These are phyloP conservation scores for Actinernus sp. DNA, from an alignment of 92 coral and sea anemone genomes.

Conservation along the genomic window DNA sequence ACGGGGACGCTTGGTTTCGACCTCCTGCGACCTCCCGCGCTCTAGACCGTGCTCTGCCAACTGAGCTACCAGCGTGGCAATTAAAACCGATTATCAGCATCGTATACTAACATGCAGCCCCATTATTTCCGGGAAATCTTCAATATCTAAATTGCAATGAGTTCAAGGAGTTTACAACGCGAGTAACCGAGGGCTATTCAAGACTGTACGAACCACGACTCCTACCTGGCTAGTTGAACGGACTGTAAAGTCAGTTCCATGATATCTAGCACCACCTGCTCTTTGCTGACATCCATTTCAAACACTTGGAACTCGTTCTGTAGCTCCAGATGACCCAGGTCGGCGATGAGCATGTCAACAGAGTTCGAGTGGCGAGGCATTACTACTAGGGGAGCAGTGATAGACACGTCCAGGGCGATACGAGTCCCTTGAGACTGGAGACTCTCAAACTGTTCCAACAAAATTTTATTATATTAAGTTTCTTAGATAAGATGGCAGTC, in stretches of 20 bases:
- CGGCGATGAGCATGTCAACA: constrained; percentile 87
- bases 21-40: no score
- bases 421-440: constrained; percentile 89
- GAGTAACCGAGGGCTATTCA: no score
- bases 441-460: constrained; percentile 56
- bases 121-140: no score
- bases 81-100: no score
- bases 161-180: no score
- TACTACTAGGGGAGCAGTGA: constrained; percentile 89
- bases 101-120: no score
- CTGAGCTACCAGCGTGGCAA: no score
- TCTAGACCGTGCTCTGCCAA: no score
- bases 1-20: no score
- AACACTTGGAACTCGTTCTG: constrained; percentile 78
- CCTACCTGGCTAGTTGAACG: constrained; percentile 93
- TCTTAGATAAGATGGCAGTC: no score
- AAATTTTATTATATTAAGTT: not conserved
- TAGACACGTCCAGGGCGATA: constrained; percentile 67
- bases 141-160: no score
- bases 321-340: constrained; percentile 91
- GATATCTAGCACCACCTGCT: constrained; percentile 74
- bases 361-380: constrained; percentile 94
- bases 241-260: constrained; percentile 91
- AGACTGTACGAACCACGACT: no score
- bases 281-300: constrained; percentile 21